Percentiles rank a stretch among this genome's conserved stretches.
These are phyloP conservation scores for Philonicus albiceps DNA, from an alignment of 2,888 invertebrate genomes.

Conservation along the genomic window DNA sequence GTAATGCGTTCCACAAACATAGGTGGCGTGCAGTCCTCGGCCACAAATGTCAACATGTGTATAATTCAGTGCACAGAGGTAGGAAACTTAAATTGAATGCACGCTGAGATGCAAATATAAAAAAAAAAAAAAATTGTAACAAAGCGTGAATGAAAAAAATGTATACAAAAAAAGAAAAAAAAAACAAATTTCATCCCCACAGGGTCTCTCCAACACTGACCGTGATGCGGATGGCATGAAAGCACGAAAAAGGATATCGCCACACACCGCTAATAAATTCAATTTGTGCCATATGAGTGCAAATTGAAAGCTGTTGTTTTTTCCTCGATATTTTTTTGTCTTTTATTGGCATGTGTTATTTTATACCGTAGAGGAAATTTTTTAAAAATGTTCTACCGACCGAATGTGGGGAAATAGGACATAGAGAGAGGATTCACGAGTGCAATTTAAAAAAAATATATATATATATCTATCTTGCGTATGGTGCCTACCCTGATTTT, in stretches of 20 bases:
- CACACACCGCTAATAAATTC: conserved; percentile 32
- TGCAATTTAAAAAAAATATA: neutral
- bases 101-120: neutral
- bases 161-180: neutral
- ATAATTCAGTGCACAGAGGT: neutral
- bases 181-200: neutral
- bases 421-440: neutral
- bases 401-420: neutral
- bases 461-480: neutral
- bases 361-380: neutral
- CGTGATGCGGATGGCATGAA: neutral
- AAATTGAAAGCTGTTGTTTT: neutral
- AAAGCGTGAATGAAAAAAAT: neutral
- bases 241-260: conserved; percentile 16
- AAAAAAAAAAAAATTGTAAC: neutral
- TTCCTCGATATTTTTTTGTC: neutral
- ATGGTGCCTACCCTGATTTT: neutral
- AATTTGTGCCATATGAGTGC: conserved; percentile 1
- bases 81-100: neutral
- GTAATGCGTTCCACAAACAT: neutral
- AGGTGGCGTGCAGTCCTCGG: neutral
- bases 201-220: neutral
- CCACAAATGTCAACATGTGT: neutral
- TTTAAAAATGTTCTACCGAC: neutral
- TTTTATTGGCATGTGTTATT: neutral